Evolutionary conservation across 30 jellyfish, hydroid and myxozoan genomes (phyloP).

Genomic region (Aurelia sp.): DNA sequence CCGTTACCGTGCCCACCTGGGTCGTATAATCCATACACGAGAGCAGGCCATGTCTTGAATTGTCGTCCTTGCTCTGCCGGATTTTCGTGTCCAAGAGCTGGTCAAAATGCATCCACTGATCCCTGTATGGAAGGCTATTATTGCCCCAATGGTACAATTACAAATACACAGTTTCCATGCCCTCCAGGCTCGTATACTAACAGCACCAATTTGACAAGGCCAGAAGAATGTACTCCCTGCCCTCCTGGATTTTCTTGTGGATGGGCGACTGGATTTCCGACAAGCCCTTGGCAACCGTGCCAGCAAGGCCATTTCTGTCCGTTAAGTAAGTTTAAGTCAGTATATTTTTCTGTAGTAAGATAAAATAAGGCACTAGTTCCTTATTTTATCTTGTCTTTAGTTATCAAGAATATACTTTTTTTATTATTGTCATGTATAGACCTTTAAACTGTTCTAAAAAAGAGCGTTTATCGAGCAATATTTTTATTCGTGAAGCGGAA

Average conservation of each 20-base stretch:
- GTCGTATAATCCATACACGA: constrained; percentile 77
- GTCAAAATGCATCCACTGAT: constrained; percentile 69
- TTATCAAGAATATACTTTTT: too few species aligned
- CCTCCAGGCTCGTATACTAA: constrained; percentile 98
- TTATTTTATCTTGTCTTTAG: too few species aligned
- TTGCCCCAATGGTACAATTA: constrained; percentile 94
- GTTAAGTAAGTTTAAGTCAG: constrained; percentile 28
- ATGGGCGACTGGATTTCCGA: constrained; percentile 94
- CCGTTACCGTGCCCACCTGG: constrained; percentile 99
- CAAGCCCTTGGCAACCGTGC: constrained; percentile 91
- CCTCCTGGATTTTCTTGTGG: constrained; percentile 94
- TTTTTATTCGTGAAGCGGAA: too few species aligned
- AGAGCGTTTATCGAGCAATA: too few species aligned
- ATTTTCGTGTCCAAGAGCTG: constrained; percentile 87
- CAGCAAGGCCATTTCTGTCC: constrained; percentile 97
- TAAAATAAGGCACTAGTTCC: too few species aligned
- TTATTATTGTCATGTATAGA: too few species aligned
- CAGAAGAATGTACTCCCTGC: constrained; percentile 93
- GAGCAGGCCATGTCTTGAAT: constrained; percentile 78
- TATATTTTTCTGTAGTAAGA: too few species aligned
- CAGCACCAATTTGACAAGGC: constrained; percentile 74
- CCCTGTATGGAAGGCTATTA: constrained; percentile 86
- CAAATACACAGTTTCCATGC: constrained; percentile 85
- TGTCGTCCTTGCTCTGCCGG: constrained; percentile 97
- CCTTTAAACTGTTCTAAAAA: too few species aligned